Evolutionary conservation across 2,113 vertebrate genomes (phyloP), one percentile per base, ranked within the genome.

Genomic region (Plotosus lineatus): DNA sequence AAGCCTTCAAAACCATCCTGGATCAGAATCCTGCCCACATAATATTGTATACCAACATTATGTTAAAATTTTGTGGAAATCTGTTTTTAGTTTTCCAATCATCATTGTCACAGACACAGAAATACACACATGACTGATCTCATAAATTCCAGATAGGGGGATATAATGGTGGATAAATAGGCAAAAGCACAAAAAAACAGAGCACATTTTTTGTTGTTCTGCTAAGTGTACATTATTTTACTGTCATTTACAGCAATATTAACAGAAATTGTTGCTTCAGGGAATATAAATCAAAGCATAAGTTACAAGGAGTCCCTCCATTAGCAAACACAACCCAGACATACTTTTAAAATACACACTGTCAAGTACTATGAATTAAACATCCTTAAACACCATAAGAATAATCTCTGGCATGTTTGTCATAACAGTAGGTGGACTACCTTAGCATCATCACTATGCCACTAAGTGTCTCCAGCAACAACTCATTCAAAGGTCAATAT

Each of bases 371-470:
- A 10, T 48, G 71, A 51, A 31, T 28, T 75, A 82, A 82, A 40
- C 53, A 79, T 55, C 53, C 84, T 51, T 31, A 72, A 38, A 77
- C 38, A 80, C 68, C 60, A 66, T 44, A 7, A 53, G 33, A 53
- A 50, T 61, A 78, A 14, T 53, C 73, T 74, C 68, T 53, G 78
- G 63, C 36, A 51, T 28, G 48, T 84, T 46, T 77, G 66, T 82
- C 77, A 78, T 56, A 78, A 84, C 72, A 80, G 73, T 77, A 80
- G 50, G 65, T 56, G 46, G 65, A 61, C 58, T 66, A 66, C 71
- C 76, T 75, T 79, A 69, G 9, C 58, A 33, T 77, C 28, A 23
- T 33, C 11, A 0, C 44, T 31, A 50, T 63, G 42, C 75, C 75
- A 50, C 44, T 40, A 77, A 60, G 15, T 42, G 55, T 42, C 40